These are phyloP conservation scores for Macaca mulatta DNA, from an alignment of 2,113 vertebrate species.

Conservation along the genomic window DNA sequence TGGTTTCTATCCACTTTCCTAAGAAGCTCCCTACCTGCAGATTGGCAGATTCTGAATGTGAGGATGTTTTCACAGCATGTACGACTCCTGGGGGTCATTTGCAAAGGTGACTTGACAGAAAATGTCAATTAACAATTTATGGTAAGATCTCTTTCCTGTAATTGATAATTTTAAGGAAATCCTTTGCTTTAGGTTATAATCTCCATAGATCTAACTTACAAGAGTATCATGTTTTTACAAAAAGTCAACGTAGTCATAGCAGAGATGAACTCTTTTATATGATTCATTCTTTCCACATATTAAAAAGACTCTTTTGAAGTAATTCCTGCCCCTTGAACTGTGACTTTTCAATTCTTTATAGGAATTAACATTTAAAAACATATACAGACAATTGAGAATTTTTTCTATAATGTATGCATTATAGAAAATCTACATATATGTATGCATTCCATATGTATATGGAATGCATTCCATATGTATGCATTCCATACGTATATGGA, in stretches of 20 bases:
- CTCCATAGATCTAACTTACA: not conserved
- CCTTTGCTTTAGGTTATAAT: not conserved
- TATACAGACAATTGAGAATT: not conserved
- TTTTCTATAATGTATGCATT: not conserved
- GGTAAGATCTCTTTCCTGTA: not conserved
- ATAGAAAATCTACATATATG: not conserved
- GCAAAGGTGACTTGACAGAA: not conserved
- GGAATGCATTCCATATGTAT: not conserved
- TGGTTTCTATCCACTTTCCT: not conserved
- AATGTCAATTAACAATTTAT: not conserved
- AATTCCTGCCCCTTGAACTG: not conserved
- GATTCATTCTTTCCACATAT: not conserved
- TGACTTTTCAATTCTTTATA: not conserved
- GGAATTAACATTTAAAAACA: not conserved
- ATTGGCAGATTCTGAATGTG: not conserved
- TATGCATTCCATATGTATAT: not conserved
- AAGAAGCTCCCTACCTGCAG: not conserved
- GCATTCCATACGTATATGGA: not conserved
- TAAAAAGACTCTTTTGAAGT: not conserved
- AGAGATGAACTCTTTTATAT: not conserved
- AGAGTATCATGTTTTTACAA: conserved; percentile 29
- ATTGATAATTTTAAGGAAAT: conserved; percentile 39
- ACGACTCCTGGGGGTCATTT: not conserved
- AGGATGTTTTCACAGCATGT: not conserved
- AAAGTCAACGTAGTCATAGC: not conserved